Evolutionary conservation across 2,113 vertebrate species (phyloP), one percentile per base, ranked within the genome.

Genomic region (Tetrao urogallus): DNA sequence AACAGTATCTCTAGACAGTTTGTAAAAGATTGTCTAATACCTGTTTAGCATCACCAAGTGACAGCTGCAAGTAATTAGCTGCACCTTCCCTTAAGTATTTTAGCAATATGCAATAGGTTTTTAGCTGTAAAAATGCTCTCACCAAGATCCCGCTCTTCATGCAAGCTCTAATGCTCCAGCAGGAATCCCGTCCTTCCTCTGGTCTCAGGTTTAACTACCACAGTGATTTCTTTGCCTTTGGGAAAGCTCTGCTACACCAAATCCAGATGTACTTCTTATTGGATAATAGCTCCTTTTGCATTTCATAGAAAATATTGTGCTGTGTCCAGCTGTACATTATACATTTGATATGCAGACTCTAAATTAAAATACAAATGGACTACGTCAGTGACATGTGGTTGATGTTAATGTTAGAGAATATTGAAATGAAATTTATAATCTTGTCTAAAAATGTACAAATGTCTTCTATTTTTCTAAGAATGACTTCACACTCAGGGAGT

Each of bases 201-300:
- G 28, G n/a, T 75, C 80, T 93, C 88, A 90, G 32, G 48, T 92
- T 91, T 88, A 95, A 90, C 92, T 94, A 84, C 50, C 3, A 4
- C 70, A 86, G 54, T n/a, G 40, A 63, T 88, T 65, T 90, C 52
- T 91, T 63, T 93, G 48, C 72, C 80, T 94, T 94, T 92, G 90
- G 72, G 60, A 93, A 84, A 82, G 47, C 72, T 90, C 63, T 82
- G n/a, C 64, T 88, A 22, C 73, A 78, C 82, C 65, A 69, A 91
- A 95, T 58, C 80, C 92, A 95, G 86, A 91, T 86, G 86, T 76
- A 84, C 40, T 84, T 65, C 73, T 91, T 90, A 81, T 57, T 71
- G 80, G 80, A 42, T 90, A 91, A 91, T 82, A 69, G 13, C 16
- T 90, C 56, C 64, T 11, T 67, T 75, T 4, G 5, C 56, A 36